Evolutionary conservation across 2,797 vertebrate genomes (phyloP), one percentile per base, ranked within the genome.

Genomic region (Nasua narica): DNA sequence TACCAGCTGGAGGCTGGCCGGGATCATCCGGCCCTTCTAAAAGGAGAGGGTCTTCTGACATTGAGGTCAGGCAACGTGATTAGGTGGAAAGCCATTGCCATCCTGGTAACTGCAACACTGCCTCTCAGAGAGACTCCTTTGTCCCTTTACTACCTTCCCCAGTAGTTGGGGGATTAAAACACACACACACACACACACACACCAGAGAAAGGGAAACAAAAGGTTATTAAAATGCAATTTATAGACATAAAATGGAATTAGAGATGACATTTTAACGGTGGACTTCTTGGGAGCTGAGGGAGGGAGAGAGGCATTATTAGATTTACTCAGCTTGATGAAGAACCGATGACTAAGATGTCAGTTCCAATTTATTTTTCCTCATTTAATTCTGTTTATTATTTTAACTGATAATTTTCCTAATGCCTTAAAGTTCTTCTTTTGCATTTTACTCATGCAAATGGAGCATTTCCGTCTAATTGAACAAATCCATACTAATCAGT

Each of bases 401-500:
- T 97, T 98, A 94, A 95, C 84, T 14, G 69, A 88, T 97, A 90
- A 93, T 97, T 94, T 97, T 96, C 96, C 91, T 93, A 92, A 96
- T 46, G 29, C 90, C 40, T 9, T 89, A 97, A 96, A 86, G 92
- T 94, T 79, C 92, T 96, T 83, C 62, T 78, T 90, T 98, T 96
- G 91, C 40, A 0, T 74, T 98, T 43, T 48, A 56, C 16, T 96
- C 95, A 76, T 96, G 97, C 92, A 97, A 95, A 92, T 94, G 65
- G 76, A 92, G 48, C 96, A 40, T 84, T 95, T 97, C 81, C 46
- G 90, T 74, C 91, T 97, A 91, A 97, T 95, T 97, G 94, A 92
- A 94, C 97, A 96, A 98, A 97, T 96, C 94, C 95, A 90, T 97
- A 90, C 93, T 96, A 96, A 97, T 97, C 96, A 96, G 81, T 46